A percentile compares a stretch with the other conserved stretches of the same genome.
These are phyloP conservation scores for Leptopterna dolabrata DNA, from an alignment of 2,888 invertebrate species.

Conservation along the genomic window DNA sequence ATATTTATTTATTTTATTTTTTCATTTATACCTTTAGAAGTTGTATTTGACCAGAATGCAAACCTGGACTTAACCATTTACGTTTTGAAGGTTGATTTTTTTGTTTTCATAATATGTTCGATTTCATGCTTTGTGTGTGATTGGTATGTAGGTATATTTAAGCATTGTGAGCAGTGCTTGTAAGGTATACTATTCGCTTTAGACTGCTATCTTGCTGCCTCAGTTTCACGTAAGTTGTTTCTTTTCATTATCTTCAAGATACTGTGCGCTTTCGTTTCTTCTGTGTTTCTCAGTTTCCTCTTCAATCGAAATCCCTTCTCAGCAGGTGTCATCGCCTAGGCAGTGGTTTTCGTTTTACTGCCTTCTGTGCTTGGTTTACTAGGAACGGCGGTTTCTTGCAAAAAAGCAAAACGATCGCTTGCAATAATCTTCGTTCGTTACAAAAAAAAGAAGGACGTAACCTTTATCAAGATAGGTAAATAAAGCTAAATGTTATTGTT, in stretches of 20 bases:
- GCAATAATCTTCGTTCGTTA: no score
- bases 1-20: not conserved
- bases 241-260: not conserved
- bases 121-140: constrained; percentile 48
- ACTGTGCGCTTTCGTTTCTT: not conserved
- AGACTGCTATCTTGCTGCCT: constrained; percentile 36
- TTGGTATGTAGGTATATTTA: constrained; percentile 33
- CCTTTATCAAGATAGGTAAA: no score
- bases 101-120: constrained; percentile 6
- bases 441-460: no score
- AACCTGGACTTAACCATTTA: not conserved
- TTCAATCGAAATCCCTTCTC: not conserved
- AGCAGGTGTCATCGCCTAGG: no score
- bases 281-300: not conserved
- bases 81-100: constrained; percentile 5
- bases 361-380: no score
- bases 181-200: constrained; percentile 41
- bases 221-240: constrained; percentile 42
- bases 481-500: no score
- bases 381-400: no score
- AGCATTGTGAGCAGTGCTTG: constrained; percentile 21
- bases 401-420: no score
- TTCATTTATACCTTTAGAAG: not conserved
- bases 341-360: no score
- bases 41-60: constrained; percentile 12